phyloP scores from a whole-genome alignment of 2,113 vertebrate species.

The Peromyscus maniculatus region DNA sequence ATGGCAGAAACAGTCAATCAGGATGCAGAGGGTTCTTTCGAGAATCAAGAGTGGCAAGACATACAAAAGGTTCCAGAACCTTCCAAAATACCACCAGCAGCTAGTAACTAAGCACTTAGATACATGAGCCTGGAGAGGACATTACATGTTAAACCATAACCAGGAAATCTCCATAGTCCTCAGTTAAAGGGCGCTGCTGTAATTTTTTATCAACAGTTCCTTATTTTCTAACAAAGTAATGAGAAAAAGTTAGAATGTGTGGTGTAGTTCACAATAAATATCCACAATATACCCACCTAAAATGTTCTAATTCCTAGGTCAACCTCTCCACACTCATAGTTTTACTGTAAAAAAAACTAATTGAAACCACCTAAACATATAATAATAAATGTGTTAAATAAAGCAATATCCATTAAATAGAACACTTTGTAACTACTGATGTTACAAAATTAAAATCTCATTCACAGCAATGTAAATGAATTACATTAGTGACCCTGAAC shows the following conservation, averaged over 20 bases:
- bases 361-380: too few relatives aligned
- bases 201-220: background rate
- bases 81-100: background rate
- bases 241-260: conserved; percentile 2
- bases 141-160: background rate
- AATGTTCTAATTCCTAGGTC: too few relatives aligned
- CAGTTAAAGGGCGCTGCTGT: background rate
- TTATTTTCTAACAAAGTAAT: background rate
- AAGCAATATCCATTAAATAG: too few relatives aligned
- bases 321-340: too few relatives aligned
- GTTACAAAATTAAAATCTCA: too few relatives aligned
- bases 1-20: background rate
- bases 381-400: too few relatives aligned
- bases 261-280: background rate
- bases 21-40: background rate
- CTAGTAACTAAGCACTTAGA: background rate
- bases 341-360: too few relatives aligned
- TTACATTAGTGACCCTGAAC: too few relatives aligned
- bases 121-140: background rate
- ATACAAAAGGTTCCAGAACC: background rate
- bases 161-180: background rate
- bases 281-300: too few relatives aligned
- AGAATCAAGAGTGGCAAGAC: background rate
- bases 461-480: too few relatives aligned
- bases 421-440: too few relatives aligned